A percentile compares a stretch with the other conserved stretches of the same genome.
Evolutionary conservation across 2,113 vertebrate genomes (phyloP).

Genomic region (Nicator chloris): DNA sequence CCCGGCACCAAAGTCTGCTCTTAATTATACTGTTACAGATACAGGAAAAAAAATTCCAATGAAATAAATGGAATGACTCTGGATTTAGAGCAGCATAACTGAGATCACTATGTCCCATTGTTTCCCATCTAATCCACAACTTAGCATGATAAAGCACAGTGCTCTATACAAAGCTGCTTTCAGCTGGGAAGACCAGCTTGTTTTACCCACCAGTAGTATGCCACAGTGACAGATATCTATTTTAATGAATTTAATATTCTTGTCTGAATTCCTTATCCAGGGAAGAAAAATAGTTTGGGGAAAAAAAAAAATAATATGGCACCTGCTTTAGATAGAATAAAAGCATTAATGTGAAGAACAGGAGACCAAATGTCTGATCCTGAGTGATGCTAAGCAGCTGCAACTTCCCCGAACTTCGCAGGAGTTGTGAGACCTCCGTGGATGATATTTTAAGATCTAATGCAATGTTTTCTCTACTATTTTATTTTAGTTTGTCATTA

Average conservation of each 20-base stretch:
- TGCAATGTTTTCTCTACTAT: neutral
- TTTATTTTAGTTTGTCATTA: neutral
- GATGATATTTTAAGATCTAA: neutral
- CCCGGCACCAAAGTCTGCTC: neutral
- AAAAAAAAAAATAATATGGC: neutral
- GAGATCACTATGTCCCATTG: neutral
- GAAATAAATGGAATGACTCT: neutral
- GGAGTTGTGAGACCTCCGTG: neutral
- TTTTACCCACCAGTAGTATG: neutral
- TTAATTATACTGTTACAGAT: slow-evolving; percentile 7
- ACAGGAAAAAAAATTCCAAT: neutral
- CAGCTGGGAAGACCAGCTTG: neutral
- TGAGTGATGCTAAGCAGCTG: neutral
- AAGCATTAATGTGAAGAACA: neutral
- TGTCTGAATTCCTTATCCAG: neutral
- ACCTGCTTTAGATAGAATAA: neutral
- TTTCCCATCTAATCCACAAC: slow-evolving; percentile 7
- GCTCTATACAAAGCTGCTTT: neutral
- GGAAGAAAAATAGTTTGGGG: neutral
- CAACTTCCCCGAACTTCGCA: neutral
- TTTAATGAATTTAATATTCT: neutral
- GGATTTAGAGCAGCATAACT: neutral
- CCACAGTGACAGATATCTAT: neutral
- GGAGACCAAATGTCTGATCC: neutral
- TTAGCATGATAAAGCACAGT: neutral